phyloP scores from a whole-genome alignment of 2,888 invertebrate species.

The Anodontia alba region DNA sequence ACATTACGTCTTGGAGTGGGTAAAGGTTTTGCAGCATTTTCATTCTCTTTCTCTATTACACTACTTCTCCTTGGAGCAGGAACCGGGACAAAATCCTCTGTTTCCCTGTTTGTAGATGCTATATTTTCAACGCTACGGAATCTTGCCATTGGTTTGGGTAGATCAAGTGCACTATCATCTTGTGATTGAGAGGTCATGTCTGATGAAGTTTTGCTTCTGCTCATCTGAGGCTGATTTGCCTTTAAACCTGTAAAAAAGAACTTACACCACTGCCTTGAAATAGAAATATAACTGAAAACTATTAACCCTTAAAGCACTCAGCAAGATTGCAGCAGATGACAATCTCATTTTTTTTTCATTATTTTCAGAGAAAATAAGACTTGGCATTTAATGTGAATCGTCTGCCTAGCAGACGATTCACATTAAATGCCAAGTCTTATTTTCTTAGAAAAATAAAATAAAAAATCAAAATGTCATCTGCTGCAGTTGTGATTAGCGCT shows the following conservation, averaged over 20 bases:
- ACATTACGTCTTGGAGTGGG: constrained; percentile 71
- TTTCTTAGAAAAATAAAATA: no score
- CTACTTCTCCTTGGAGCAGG: constrained; percentile 51
- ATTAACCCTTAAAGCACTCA: no score
- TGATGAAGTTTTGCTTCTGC: constrained; percentile 71
- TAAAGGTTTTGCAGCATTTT: constrained; percentile 48
- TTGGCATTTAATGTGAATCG: no score
- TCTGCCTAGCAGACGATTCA: no score
- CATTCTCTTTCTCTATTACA: constrained; percentile 29
- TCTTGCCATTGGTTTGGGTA: constrained; percentile 62
- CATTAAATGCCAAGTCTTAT: no score
- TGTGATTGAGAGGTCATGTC: constrained; percentile 41
- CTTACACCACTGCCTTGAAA: no score
- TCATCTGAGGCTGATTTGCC: constrained; percentile 49
- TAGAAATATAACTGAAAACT: no score
- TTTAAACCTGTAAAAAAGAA: constrained; percentile 45
- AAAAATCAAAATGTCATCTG: no score
- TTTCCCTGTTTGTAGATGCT: constrained; percentile 3
- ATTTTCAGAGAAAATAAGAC: no score
- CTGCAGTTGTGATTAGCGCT: no score
- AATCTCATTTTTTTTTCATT: no score
- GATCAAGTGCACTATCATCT: constrained; percentile 16
- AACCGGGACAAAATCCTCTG: constrained; percentile 20
- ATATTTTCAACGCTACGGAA: constrained; percentile 68
- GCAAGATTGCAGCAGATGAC: no score